Percentiles rank a stretch among this genome's conserved stretches.
Evolutionary conservation across 2,797 vertebrate genomes (phyloP).

Genomic region (Erpetoichthys calabaricus): DNA sequence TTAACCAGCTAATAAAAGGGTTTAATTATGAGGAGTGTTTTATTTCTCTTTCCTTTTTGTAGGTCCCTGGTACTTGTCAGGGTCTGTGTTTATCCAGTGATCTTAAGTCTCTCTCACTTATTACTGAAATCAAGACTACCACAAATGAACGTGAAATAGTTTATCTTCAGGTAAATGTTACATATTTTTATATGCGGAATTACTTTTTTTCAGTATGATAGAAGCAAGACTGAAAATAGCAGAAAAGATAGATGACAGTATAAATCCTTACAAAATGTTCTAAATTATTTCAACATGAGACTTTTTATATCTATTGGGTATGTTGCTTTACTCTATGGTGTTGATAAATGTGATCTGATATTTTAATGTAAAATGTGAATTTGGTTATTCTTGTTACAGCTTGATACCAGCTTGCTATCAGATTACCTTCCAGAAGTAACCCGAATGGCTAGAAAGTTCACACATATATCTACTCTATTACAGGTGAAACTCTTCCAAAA

Average conservation of each 20-base stretch:
- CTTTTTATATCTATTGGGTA: no score
- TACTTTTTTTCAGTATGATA: not conserved
- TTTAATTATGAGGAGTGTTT: not conserved
- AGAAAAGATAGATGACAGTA: no score
- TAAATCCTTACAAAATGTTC: no score
- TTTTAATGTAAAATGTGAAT: no score
- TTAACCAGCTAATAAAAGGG: no score
- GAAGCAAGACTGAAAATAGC: not conserved
- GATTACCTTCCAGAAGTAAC: conserved; percentile 87
- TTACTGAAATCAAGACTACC: conserved; percentile 59
- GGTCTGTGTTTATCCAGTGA: conserved; percentile 84
- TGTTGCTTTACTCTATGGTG: no score
- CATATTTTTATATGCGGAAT: conserved; percentile 3
- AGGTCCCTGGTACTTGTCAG: conserved; percentile 77
- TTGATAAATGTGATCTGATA: no score
- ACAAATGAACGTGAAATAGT: conserved; percentile 57
- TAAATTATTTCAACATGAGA: no score
- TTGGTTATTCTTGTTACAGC: conserved; percentile 32
- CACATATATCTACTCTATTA: conserved; percentile 89
- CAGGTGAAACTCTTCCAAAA: conserved; percentile 44
- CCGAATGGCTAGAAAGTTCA: conserved; percentile 93
- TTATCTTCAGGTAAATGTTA: conserved; percentile 68
- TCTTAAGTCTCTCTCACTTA: conserved; percentile 78
- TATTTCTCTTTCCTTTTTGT: conserved; percentile 14
- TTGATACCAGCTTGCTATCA: conserved; percentile 80